Evolutionary conservation across 1,140 invertebrate species (phyloP), one percentile per base, ranked within the genome.

Genomic region (Drosophila sp.): DNA sequence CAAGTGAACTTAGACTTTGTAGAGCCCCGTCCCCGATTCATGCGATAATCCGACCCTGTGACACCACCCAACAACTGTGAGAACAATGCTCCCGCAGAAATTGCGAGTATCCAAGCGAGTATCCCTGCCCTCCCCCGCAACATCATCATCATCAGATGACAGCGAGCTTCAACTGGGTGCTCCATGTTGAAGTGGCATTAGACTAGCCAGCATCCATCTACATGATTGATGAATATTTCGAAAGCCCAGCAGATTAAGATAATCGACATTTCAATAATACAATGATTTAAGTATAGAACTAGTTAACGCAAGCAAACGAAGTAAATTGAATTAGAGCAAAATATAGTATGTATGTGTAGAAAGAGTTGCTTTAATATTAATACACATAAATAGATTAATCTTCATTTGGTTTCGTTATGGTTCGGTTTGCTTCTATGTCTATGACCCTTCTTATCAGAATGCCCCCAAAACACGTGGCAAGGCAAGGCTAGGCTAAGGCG

Each of bases 211-310:
- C 44, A 50, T 50, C 25, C 23, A 50, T 50, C 23, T 6, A 58
- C 56, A 58, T 79, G 77, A 79, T 79, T 79, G 77, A 79, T 79
- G 77, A 76, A 76, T 76, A 60, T 70, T 65, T 79, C 62, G 76
- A 58, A 35, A 35, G 56, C 56, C 70, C 76, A 69, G 55, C 64
- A 79, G 73, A 76, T 79, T 79, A 76, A 76, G 73, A 73, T 79
- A 79, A 79, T 79, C 77, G 77, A 79, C 77, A 76, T 79, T 79
- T 79, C 77, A 79, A 79, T 79, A 79, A 79, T 70, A 56, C 35
- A 76, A 77, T 47, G 62, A 70, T 57, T 61, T 38, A 61, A 40
- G 8, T 23, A 35, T 58, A 23, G n/a, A 8, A 23, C 44, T 47
- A 47, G 44, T 47, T 25, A 47, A 47, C 1, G 23, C 44, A 47